These are phyloP conservation scores for Lepus americanus DNA, from an alignment of 2,113 vertebrate genomes.

Conservation along the genomic window DNA sequence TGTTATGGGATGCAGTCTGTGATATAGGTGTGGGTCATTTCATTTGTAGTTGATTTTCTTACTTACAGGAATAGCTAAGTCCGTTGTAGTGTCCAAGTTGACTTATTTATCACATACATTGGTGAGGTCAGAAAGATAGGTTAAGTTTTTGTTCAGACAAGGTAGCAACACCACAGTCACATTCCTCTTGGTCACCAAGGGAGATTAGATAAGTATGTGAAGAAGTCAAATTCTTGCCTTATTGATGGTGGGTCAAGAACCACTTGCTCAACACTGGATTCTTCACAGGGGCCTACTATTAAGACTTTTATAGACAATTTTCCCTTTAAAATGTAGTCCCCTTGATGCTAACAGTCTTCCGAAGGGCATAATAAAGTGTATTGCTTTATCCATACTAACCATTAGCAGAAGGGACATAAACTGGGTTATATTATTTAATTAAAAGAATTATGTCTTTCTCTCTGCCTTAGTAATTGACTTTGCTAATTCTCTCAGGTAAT, in stretches of 20 bases:
- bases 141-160: background rate
- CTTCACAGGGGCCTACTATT: background rate
- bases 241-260: background rate
- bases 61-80: background rate
- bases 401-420: conserved; percentile 8
- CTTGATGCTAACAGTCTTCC: background rate
- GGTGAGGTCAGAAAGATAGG: background rate
- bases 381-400: conserved; percentile 50
- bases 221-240: conserved; percentile 13
- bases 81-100: background rate
- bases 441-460: conserved; percentile 12
- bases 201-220: background rate
- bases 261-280: background rate
- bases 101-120: conserved; percentile 3
- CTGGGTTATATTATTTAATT: conserved; percentile 32
- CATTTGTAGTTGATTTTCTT: background rate
- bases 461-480: conserved; percentile 45
- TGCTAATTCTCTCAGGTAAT: background rate
- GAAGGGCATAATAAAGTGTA: conserved; percentile 30
- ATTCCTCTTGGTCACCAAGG: background rate
- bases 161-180: background rate
- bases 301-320: background rate
- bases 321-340: background rate
- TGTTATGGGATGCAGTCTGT: background rate
- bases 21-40: background rate